phyloP scores from a whole-genome alignment of 2,113 vertebrate species.

The Eptesicus fuscus region DNA sequence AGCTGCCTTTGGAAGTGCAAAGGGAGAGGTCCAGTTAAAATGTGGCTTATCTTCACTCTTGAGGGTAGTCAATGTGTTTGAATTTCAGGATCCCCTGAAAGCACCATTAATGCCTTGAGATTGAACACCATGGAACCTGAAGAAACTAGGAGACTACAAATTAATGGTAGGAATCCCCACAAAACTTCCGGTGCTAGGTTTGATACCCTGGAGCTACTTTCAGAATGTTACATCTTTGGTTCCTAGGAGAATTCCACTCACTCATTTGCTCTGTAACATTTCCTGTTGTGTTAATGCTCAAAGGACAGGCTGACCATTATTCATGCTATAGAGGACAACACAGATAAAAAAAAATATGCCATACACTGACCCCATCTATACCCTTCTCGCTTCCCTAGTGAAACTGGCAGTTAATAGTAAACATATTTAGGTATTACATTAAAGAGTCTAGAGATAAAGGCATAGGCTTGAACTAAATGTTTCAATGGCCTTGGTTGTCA shows the following conservation, averaged over 20 bases:
- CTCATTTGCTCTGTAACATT: background rate
- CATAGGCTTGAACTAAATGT: background rate
- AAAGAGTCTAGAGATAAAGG: background rate
- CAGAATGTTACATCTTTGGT: background rate
- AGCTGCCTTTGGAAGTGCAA: background rate
- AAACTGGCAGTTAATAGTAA: background rate
- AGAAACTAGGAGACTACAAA: background rate
- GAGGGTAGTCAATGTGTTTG: background rate
- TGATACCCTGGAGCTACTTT: background rate
- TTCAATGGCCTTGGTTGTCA: background rate
- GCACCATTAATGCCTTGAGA: background rate
- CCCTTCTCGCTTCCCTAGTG: background rate
- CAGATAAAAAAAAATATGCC: background rate
- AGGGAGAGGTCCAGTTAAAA: background rate
- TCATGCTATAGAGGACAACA: background rate
- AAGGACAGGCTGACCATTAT: background rate
- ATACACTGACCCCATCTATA: background rate
- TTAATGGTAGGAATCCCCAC: background rate
- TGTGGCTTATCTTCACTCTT: background rate
- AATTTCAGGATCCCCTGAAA: background rate
- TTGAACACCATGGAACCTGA: background rate
- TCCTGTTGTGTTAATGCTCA: background rate
- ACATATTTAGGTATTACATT: background rate
- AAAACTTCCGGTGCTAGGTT: background rate
- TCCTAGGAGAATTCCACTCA: background rate